Percentiles rank a stretch among this genome's conserved stretches.
These are phyloP conservation scores for Rhyzopertha dominica DNA, from an alignment of 1,140 invertebrate species.

Conservation along the genomic window DNA sequence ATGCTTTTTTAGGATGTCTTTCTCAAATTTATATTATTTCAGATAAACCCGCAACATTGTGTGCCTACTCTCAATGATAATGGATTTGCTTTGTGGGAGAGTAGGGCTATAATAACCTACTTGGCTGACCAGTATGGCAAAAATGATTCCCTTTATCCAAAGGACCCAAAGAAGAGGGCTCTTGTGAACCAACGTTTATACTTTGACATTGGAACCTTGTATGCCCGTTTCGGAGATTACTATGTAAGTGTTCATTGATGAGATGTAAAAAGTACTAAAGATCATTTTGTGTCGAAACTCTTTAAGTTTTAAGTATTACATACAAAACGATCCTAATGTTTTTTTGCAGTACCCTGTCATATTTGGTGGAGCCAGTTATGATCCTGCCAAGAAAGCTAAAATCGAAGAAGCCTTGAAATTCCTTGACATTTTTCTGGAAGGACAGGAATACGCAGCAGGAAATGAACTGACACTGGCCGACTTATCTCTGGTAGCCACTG, in stretches of 20 bases:
- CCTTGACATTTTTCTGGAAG: slow-evolving; percentile 64
- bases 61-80: slow-evolving; percentile 66
- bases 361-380: slow-evolving; percentile 58
- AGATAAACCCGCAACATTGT: slow-evolving; percentile 66
- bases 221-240: slow-evolving; percentile 58
- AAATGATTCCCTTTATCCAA: slow-evolving; percentile 67
- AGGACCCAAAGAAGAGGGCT: slow-evolving; percentile 63
- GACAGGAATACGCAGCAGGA: slow-evolving; percentile 60
- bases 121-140: slow-evolving; percentile 68
- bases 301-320: no score
- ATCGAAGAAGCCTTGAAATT: slow-evolving; percentile 58
- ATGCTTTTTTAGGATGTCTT: no score
- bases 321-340: neutral
- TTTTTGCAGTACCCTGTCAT: slow-evolving; percentile 62
- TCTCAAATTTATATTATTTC: slow-evolving; percentile 25
- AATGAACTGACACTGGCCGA: slow-evolving; percentile 69
- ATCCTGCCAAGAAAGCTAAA: slow-evolving; percentile 60
- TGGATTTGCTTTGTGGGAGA: slow-evolving; percentile 62
- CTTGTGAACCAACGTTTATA: slow-evolving; percentile 67
- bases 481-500: slow-evolving; percentile 53
- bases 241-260: slow-evolving; percentile 49
- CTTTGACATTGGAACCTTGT: slow-evolving; percentile 69
- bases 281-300: no score
- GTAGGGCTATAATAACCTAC: slow-evolving; percentile 67
- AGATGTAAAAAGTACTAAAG: slow-evolving; percentile 1